Evolutionary conservation across 2,888 invertebrate genomes (phyloP).

Genomic region (Eupithecia subfuscata): DNA sequence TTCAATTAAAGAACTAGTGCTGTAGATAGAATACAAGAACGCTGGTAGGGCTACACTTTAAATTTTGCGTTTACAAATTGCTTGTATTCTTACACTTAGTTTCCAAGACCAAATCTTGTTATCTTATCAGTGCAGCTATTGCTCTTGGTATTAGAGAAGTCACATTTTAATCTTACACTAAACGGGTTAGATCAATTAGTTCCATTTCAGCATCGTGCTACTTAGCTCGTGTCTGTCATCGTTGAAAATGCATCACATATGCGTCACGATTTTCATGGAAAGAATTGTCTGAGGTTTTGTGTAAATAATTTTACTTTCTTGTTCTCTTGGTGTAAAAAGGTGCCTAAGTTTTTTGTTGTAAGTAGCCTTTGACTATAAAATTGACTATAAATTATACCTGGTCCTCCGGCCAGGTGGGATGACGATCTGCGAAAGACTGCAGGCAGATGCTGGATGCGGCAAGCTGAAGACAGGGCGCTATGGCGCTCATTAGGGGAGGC

Average conservation of each 20-base stretch:
- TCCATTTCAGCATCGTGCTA: background rate
- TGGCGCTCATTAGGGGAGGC: too few relatives aligned
- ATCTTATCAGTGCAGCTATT: background rate
- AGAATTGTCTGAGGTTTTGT: background rate
- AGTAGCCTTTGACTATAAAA: background rate
- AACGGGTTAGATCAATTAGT: background rate
- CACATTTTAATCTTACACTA: background rate
- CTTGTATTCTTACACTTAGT: background rate
- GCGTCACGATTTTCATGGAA: background rate
- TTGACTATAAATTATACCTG: too few relatives aligned
- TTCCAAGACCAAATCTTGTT: background rate
- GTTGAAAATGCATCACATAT: background rate
- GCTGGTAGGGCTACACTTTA: too few relatives aligned
- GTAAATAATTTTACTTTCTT: background rate
- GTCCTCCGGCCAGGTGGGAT: too few relatives aligned
- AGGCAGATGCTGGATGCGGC: too few relatives aligned
- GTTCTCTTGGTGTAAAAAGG: background rate
- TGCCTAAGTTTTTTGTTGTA: background rate
- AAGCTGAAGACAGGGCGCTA: too few relatives aligned
- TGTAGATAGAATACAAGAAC: too few relatives aligned
- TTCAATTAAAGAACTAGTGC: too few relatives aligned
- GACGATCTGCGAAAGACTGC: too few relatives aligned
- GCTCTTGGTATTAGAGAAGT: background rate
- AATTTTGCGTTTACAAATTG: too few relatives aligned
- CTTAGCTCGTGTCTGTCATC: background rate